Percentiles rank a stretch among this genome's conserved stretches.
phyloP scores from a whole-genome alignment of 1,140 invertebrate genomes.

The Anastatus disparis region DNA sequence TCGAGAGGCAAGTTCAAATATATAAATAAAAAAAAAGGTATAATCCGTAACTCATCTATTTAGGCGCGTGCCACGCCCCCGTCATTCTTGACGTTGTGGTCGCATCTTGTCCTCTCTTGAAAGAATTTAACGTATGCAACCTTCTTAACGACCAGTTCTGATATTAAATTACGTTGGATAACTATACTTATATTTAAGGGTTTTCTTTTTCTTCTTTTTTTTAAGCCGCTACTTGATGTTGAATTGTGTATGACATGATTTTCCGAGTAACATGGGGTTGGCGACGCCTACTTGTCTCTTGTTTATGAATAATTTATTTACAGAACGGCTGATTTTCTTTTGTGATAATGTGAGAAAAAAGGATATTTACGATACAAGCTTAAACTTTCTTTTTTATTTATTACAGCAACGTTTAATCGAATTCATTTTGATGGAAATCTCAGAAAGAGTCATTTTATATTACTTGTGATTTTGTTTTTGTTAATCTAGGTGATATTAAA shows the following conservation, averaged over 20 bases:
- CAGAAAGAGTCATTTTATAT: no score
- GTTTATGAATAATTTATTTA: not conserved
- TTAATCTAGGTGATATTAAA: no score
- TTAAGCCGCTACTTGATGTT: not conserved
- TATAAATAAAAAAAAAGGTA: no score
- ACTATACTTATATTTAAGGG: not conserved
- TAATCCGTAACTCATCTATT: constrained; percentile 49
- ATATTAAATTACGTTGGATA: constrained; percentile 16
- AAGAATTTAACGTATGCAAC: constrained; percentile 23
- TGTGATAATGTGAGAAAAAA: no score
- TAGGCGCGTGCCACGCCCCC: constrained; percentile 41
- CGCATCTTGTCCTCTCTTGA: constrained; percentile 16
- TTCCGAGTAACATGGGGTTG: not conserved
- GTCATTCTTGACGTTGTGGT: constrained; percentile 44
- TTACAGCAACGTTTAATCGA: no score
- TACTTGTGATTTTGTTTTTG: no score
- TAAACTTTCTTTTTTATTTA: no score
- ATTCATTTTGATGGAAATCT: no score
- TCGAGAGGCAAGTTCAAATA: constrained; percentile 41
- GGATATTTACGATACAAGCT: no score
- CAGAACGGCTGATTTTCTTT: not conserved
- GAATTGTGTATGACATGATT: not conserved
- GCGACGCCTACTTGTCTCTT: not conserved
- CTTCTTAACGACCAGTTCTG: no score
- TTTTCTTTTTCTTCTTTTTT: not conserved